phyloP scores from a whole-genome alignment of 30 jellyfish, hydroid and myxozoan genomes.

The Cassiopea andromeda region DNA sequence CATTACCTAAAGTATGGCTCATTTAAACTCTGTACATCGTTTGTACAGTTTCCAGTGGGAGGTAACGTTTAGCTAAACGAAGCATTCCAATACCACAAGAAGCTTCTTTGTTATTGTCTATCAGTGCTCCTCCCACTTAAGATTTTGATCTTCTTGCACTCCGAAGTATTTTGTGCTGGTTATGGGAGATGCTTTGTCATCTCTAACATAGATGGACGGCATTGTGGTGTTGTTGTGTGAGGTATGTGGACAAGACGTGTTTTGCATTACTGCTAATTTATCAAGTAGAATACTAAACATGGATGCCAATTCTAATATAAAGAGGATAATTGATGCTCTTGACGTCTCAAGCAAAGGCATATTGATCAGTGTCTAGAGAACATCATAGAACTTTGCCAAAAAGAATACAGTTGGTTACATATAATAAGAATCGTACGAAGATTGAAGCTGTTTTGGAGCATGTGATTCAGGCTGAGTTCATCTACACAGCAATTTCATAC shows the following conservation, averaged over 20 bases:
- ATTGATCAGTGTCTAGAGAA: not conserved
- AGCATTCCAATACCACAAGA: constrained; percentile 8
- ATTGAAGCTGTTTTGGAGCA: constrained; percentile 18
- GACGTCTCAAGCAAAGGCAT: not conserved
- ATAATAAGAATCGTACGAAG: not conserved
- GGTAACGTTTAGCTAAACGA: not conserved
- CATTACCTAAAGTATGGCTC: constrained; percentile 8
- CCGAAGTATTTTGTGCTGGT: too few species aligned
- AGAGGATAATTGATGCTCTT: not conserved
- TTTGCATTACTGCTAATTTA: not conserved
- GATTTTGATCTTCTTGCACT: too few species aligned
- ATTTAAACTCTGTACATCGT: not conserved
- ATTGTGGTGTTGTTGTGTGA: not conserved
- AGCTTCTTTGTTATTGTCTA: not conserved
- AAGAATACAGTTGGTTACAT: not conserved
- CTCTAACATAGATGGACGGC: too few species aligned
- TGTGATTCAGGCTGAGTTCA: constrained; percentile 17
- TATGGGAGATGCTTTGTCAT: too few species aligned
- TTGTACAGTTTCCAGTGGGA: constrained; percentile 2
- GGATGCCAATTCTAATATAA: constrained; percentile 8
- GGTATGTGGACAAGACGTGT: not conserved
- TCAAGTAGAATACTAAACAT: not conserved
- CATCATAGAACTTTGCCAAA: not conserved
- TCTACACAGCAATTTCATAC: constrained; percentile 38
- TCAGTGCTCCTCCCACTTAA: too few species aligned